These are phyloP conservation scores for Hippasteria phrygiana DNA, from an alignment of 53 echinoderm and acorn worm species.

Conservation along the genomic window DNA sequence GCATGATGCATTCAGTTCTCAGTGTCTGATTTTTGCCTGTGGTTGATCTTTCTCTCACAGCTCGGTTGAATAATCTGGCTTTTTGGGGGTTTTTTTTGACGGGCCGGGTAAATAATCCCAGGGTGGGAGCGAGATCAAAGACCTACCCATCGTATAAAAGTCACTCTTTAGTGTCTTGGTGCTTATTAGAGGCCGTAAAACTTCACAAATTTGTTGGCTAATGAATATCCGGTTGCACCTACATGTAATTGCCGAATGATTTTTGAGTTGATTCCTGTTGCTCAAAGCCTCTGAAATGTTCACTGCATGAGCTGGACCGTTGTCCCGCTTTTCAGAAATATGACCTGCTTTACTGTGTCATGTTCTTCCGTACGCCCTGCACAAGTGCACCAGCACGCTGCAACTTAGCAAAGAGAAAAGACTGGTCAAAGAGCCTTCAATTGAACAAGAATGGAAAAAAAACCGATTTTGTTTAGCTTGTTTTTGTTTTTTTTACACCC, in stretches of 20 bases:
- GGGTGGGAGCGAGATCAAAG: neutral
- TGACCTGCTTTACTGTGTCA: neutral
- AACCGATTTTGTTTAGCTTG: no score
- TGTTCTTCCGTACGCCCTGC: neutral
- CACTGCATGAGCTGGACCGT: neutral
- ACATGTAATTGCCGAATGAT: neutral
- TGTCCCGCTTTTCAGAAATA: neutral
- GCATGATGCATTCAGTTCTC: constrained; percentile 48
- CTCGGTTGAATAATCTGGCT: constrained; percentile 8
- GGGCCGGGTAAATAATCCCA: neutral
- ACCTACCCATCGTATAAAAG: neutral
- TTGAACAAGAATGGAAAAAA: neutral
- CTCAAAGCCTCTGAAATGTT: neutral
- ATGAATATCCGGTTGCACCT: neutral
- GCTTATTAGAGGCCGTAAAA: no score
- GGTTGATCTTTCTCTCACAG: neutral
- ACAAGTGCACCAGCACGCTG: neutral
- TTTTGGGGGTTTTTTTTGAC: neutral
- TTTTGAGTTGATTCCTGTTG: neutral
- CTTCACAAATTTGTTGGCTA: neutral
- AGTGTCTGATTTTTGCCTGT: constrained; percentile 13
- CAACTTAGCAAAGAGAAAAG: neutral
- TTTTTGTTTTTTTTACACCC: neutral
- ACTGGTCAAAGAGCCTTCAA: neutral
- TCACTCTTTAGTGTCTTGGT: neutral